These are phyloP conservation scores for Emys orbicularis DNA, from an alignment of 2,797 vertebrate genomes.

Conservation along the genomic window DNA sequence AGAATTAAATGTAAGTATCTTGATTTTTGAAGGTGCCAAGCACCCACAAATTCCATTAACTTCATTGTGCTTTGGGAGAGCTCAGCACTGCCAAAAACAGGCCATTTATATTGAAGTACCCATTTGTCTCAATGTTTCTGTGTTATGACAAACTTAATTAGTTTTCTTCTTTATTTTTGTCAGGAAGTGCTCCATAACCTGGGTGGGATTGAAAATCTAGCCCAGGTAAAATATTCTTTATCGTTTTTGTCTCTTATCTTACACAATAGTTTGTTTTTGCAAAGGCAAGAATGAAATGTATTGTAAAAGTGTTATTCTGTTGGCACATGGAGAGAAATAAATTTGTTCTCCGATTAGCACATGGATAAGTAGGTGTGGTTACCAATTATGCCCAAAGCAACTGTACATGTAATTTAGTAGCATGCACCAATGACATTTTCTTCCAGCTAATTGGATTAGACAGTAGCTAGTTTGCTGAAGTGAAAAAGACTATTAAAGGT, in stretches of 20 bases:
- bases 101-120: background rate
- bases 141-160: background rate
- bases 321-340: background rate
- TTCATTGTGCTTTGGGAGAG: background rate
- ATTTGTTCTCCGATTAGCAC: background rate
- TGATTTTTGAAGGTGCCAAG: background rate
- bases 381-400: background rate
- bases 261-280: background rate
- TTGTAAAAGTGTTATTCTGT: background rate
- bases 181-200: conserved; percentile 88
- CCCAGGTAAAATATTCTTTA: conserved; percentile 82
- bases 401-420: background rate
- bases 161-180: conserved; percentile 31
- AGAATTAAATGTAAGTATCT: background rate
- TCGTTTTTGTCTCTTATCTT: background rate
- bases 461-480: background rate
- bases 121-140: background rate
- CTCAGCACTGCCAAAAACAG: background rate
- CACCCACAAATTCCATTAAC: background rate
- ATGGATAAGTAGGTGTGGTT: background rate
- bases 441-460: conserved; percentile 1
- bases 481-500: background rate
- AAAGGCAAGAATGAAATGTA: background rate
- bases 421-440: background rate
- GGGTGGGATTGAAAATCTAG: conserved; percentile 84